A percentile compares a stretch with the other conserved stretches of the same genome.
These are phyloP conservation scores for Marronus borbonicus DNA, from an alignment of 2,888 invertebrate species.

Conservation along the genomic window DNA sequence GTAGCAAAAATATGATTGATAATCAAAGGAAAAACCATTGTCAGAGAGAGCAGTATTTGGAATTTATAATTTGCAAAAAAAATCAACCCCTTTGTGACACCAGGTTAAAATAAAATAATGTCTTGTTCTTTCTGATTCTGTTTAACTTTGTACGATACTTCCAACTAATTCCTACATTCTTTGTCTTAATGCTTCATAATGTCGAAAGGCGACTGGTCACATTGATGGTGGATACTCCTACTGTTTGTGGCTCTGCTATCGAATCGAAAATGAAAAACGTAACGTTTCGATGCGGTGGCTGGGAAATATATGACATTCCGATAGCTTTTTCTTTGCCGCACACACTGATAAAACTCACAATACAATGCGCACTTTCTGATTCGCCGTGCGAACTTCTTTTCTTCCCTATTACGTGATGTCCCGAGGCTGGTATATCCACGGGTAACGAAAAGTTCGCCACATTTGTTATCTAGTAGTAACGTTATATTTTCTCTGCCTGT, in stretches of 20 bases:
- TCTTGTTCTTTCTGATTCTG: too few species aligned
- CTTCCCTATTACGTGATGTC: conserved; percentile 11
- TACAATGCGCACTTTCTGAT: conserved; percentile 40
- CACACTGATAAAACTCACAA: conserved; percentile 37
- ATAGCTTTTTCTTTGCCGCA: conserved; percentile 42
- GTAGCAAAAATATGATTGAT: too few species aligned
- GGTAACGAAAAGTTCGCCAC: neutral
- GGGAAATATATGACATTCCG: conserved; percentile 41
- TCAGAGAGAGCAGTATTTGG: too few species aligned
- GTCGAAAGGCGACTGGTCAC: conserved; percentile 25
- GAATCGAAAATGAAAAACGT: conserved; percentile 35
- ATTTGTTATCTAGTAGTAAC: neutral
- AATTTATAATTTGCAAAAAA: too few species aligned
- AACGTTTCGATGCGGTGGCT: conserved; percentile 27
- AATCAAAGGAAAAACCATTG: too few species aligned
- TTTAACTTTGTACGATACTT: too few species aligned
- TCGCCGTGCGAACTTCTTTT: conserved; percentile 14
- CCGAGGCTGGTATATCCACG: conserved; percentile 14
- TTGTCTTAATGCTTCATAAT: neutral
- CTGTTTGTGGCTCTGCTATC: conserved; percentile 13
- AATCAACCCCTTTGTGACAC: too few species aligned
- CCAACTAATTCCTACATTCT: neutral
- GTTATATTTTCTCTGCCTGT: conserved; percentile 21
- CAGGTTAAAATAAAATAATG: too few species aligned
- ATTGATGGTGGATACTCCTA: conserved; percentile 17